Conservation (phyloP, 2,797 vertebrate genomes). For the Nasua narica region DNA sequence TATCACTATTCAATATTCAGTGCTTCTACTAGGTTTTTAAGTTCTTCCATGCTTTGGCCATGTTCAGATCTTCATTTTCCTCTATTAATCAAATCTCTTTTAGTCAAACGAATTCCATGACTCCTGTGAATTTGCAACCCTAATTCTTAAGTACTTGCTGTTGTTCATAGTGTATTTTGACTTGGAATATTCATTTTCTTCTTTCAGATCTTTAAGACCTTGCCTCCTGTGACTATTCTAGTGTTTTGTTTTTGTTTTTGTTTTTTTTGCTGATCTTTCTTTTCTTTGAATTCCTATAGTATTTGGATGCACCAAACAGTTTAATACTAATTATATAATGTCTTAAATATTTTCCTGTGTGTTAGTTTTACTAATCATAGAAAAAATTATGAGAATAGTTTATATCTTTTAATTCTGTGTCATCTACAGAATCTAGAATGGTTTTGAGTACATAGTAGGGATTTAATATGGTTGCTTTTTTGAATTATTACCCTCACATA, state of each 20-base stretch:
- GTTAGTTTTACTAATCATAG: background rate
- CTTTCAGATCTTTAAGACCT: background rate
- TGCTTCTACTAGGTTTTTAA: background rate
- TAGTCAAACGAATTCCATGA: background rate
- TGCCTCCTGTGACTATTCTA: background rate
- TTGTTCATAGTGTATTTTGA: background rate
- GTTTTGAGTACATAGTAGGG: constrained; percentile 59
- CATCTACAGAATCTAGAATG: constrained; percentile 5
- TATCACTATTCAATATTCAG: background rate
- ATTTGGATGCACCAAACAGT: background rate
- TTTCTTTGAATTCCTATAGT: background rate
- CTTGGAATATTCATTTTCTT: background rate
- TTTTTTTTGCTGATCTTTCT: background rate
- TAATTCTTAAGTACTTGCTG: background rate
- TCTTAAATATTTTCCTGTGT: background rate
- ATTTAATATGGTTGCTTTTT: constrained; percentile 54
- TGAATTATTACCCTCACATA: constrained; percentile 53
- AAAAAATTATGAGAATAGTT: background rate
- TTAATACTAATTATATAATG: background rate
- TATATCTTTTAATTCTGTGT: constrained; percentile 26
- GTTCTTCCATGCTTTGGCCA: background rate
- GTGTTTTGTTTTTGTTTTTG: background rate
- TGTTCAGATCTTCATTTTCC: background rate
- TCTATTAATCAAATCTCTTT: background rate
- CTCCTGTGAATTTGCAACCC: background rate